Base-by-base conservation (phyloP, 2,888 invertebrate genomes). In the Disparrhopalites patrizii region DNA sequence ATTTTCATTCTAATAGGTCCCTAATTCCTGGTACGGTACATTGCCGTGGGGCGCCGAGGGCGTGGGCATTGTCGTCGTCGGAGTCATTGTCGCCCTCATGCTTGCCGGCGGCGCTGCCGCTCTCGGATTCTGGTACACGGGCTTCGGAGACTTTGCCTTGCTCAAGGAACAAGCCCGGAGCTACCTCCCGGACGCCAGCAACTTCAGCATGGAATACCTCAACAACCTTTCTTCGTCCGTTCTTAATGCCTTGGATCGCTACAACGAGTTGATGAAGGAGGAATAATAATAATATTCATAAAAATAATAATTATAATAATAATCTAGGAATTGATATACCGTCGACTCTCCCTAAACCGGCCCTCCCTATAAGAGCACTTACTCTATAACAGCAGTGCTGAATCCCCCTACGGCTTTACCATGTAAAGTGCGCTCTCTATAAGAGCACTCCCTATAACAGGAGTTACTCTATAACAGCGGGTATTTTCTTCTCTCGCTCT, bases 1-100 rank as follows among this genome's bases (percentile, higher is more conserved):
- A 50, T 15, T 50, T 7, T 13, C 8, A 20, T 23, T 51, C 5
- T 3, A 5, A 51, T 58, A 75, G 75, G 74, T 75, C 23, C 75
- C 75, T 27, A 75, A 75, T 68, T 70, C 71, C 15, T 74, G 74
- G 75, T 74, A 73, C 51, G 75, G 75, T 50, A 68, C 74, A 8
- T 68, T 75, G 54, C 75, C 75, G 3, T 75, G 75, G 75, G 75
- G 75, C 51, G 70, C 70, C 61, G 75, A 75, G 67, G 75, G 75
- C 7, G 74, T 75, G 10, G 70, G 74, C 23, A 71, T 75, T 27
- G 75, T 74, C 43, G 68, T 73, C 52, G 74, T 70, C 8, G 75
- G 72, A 33, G 70, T 75, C 62, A 74, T 75, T 50, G 73, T 75
- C 7, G 73, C 74, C 65, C 66, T 69, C 47, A 71, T 75, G 28